Evolutionary conservation across 2,888 invertebrate species (phyloP), one percentile per base, ranked within the genome.

Genomic region (Colostygia pectinataria): DNA sequence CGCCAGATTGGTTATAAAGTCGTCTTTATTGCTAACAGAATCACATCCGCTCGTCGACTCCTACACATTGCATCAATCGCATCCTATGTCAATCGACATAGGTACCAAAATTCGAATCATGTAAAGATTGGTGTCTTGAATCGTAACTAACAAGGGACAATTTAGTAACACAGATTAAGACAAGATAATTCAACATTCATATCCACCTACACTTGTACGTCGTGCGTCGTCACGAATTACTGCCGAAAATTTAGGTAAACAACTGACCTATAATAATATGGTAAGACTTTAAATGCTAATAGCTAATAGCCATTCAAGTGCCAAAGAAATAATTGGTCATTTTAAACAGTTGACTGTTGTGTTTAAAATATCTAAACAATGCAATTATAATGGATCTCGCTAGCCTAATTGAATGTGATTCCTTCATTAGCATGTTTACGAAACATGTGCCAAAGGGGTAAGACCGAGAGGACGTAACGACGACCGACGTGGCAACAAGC

Each of bases 381-480:
- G 29, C 13, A 41, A 53, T 18, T 41, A 23, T 53, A 52, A 54
- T 51, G 49, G 59, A 41, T 46, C 37, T 36, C n/a, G 15, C 24
- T 33, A 15, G 10, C 52, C 32, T 49, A 52, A 53, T 45, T 40
- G 48, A 49, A 40, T 53, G 58, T 54, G 55, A 47, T 37, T 52
- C 40, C 25, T 33, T 36, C 36, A 50, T 55, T 54, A 54, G 40
- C 28, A 9, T 54, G 53, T 53, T 65, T 63, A 55, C 53, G 57
- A 55, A 57, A 43, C 51, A 51, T 18, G 55, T 41, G 55, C 32
- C 44, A 36, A 54, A 66, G 55, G 55, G 48, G 45, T 68, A 68
- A 55, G 65, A 61, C 61, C 61, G 50, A 54, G 62, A 61, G 63
- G 66, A 57, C 62, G 45, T 43, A 47, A 29, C 49, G 61, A 43